These are phyloP conservation scores for Epizoanthus stellaris DNA, from an alignment of 92 coral and sea anemone genomes.

Conservation along the genomic window DNA sequence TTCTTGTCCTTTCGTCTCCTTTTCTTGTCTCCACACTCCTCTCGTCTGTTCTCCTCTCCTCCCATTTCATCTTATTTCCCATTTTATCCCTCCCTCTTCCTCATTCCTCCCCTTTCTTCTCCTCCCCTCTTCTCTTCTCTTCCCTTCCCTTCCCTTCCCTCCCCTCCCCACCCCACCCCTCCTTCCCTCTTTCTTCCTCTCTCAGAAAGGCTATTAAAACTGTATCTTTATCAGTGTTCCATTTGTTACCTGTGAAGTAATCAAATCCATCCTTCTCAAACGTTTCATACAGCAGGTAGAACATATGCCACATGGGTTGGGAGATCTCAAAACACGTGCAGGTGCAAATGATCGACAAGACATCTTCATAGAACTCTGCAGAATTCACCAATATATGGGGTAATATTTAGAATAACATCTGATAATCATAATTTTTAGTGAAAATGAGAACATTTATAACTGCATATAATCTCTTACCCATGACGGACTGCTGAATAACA, in stretches of 20 bases:
- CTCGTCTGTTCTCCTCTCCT: too few relatives aligned
- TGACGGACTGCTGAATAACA: constrained; percentile 85
- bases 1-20: too few relatives aligned
- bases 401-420: too few relatives aligned
- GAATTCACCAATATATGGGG: not conserved
- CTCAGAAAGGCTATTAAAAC: not conserved
- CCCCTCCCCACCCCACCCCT: not conserved
- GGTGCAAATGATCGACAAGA: constrained; percentile 87
- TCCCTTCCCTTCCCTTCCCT: too few relatives aligned
- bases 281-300: constrained; percentile 82
- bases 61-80: too few relatives aligned
- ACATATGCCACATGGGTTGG: constrained; percentile 89
- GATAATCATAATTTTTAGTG: too few relatives aligned
- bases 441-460: too few relatives aligned
- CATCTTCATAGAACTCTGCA: constrained; percentile 93
- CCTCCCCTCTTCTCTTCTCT: too few relatives aligned
- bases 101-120: too few relatives aligned
- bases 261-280: constrained; percentile 98
- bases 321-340: constrained; percentile 93
- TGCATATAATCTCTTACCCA: constrained; percentile 56
- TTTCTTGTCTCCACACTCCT: too few relatives aligned
- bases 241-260: constrained; percentile 84
- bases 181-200: not conserved
- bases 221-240: not conserved
- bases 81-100: too few relatives aligned